Conservation (phyloP, 53 echinoderm and acorn worm species). For the Stichopus horrens region DNA sequence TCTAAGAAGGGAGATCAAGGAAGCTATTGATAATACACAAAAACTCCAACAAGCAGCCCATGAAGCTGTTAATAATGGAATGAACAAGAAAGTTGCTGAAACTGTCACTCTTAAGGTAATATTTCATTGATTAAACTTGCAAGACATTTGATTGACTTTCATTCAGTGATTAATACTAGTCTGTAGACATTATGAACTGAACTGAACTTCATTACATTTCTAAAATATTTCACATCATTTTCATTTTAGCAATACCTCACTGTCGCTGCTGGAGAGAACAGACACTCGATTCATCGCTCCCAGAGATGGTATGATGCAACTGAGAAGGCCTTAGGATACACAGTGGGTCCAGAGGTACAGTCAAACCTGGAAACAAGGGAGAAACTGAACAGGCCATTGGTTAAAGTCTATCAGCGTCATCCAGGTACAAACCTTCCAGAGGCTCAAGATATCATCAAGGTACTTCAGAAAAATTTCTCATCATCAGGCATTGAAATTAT, state of each 20-base stretch:
- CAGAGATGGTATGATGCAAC: conserved; percentile 99
- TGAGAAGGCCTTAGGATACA: conserved; percentile 89
- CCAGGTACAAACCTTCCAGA: conserved; percentile 97
- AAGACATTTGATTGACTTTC: background rate
- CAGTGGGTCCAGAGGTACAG: conserved; percentile 92
- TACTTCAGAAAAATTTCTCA: conserved; percentile 45
- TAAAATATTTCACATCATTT: background rate
- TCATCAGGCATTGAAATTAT: no score
- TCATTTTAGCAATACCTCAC: conserved; percentile 89
- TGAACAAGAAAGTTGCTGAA: conserved; percentile 94
- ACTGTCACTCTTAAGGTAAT: conserved; percentile 84
- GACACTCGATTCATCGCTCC: conserved; percentile 88
- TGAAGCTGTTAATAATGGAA: conserved; percentile 80
- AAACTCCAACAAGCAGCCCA: conserved; percentile 84
- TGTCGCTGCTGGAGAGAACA: conserved; percentile 90
- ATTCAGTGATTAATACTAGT: no score
- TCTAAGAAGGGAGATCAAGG: conserved; percentile 81
- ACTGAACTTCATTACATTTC: no score
- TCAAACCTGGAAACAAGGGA: conserved; percentile 91
- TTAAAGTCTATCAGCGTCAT: conserved; percentile 91
- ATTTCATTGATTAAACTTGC: background rate
- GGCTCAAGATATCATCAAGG: conserved; percentile 94
- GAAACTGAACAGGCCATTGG: conserved; percentile 69
- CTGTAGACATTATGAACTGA: no score
- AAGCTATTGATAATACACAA: conserved; percentile 89